A percentile compares a stretch with the other conserved stretches of the same genome.
Conservation (phyloP, 2,797 vertebrate species). For the Cichlasoma orientale region DNA sequence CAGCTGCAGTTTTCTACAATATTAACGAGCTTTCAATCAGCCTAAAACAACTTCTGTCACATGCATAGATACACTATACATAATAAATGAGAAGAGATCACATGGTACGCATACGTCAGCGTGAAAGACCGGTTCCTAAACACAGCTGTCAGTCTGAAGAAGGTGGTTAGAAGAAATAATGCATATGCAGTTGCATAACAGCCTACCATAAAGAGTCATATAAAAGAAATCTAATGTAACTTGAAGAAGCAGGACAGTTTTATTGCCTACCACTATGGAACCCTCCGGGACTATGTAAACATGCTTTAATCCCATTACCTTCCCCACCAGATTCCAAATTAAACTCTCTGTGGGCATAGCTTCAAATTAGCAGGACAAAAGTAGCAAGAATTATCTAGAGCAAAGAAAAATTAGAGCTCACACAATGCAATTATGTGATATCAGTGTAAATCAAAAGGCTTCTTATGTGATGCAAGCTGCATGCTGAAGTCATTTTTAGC, state of each 20-base stretch:
- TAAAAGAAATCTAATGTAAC: not conserved
- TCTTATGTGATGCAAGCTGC: conserved; percentile 48
- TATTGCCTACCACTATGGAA: not conserved
- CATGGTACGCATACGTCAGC: not conserved
- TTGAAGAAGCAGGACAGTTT: not conserved
- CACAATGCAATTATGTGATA: conserved; percentile 12
- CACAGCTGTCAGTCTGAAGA: not conserved
- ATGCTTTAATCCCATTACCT: not conserved
- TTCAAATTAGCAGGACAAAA: conserved; percentile 11
- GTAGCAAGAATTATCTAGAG: not conserved
- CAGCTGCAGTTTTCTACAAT: not conserved
- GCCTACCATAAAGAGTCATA: not conserved
- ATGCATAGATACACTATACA: not conserved
- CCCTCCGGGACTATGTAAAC: not conserved
- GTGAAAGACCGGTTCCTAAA: not conserved
- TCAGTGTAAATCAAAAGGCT: conserved; percentile 27
- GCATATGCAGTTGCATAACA: not conserved
- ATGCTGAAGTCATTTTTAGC: conserved; percentile 40
- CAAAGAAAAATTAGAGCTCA: not conserved
- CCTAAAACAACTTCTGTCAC: not conserved
- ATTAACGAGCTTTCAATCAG: not conserved
- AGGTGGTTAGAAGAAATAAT: not conserved
- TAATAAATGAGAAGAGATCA: not conserved
- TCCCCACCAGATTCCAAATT: not conserved
- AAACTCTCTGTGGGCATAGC: not conserved